A percentile compares a stretch with the other conserved stretches of the same genome.
Conservation (phyloP, 2,888 invertebrate species). For the Andrena haemorrhoa region DNA sequence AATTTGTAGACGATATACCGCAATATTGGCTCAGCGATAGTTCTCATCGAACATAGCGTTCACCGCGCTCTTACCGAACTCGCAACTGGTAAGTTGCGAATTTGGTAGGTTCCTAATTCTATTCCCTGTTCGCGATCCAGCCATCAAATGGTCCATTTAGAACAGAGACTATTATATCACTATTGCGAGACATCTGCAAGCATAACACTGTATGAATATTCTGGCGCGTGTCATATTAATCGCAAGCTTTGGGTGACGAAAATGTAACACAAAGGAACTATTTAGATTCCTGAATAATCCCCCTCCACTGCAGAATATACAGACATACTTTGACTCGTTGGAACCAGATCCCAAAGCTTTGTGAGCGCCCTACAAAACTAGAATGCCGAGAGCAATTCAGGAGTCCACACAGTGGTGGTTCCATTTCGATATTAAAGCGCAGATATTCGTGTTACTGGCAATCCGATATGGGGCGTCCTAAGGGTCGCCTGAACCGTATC, state of each 20-base stretch:
- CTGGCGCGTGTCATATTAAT: background rate
- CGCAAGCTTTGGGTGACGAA: background rate
- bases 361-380: background rate
- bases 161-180: background rate
- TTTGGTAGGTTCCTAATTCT: background rate
- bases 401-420: background rate
- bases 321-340: background rate
- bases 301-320: background rate
- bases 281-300: constrained; percentile 3
- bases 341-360: background rate
- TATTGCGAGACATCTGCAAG: background rate
- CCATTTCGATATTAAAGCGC: background rate
- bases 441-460: background rate
- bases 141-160: background rate
- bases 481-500: background rate
- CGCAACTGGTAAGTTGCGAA: background rate
- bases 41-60: too few relatives aligned
- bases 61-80: background rate
- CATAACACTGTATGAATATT: background rate
- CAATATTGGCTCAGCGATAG: background rate
- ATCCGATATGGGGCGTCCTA: too few relatives aligned
- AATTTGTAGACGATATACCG: background rate
- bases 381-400: background rate
- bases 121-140: background rate
- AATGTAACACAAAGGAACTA: background rate